Base-by-base conservation (phyloP, 1,140 invertebrate species). In the Luehdorfia chinensis region DNA sequence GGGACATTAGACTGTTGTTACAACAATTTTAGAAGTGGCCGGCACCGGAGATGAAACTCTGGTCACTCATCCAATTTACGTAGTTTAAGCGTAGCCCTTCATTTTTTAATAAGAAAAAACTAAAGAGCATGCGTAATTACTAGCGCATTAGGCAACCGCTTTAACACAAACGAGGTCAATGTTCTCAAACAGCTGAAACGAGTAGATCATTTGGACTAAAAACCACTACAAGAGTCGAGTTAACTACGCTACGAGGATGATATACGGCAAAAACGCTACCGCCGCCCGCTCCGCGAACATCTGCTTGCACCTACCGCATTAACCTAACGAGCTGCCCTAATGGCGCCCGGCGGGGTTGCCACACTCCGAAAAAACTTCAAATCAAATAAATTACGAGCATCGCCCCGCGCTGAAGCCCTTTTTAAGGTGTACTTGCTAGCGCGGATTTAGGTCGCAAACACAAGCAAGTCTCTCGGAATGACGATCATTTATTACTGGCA, bases 241-340 rank as follows among this genome's bases (percentile, higher is more conserved):
- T 60, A 72, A 69, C 56, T 61, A 53, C 52, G 52, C 41, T 66
- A 65, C 59, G 59, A 56, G 56, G 50, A 71, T 74, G 74, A 79
- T 72, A 59, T 72, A 74, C 68, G 46, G 59, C 61, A 69, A 73
- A 75, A 77, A 76, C 66, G 59, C 55, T 50, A 39, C 32, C 46
- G 47, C 50, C 47, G 47, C 59, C 32, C 48, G 47, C 47, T 49
- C 50, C 60, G 31, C 55, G 52, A 74, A 75, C 78, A 80, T 67
- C 75, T 79, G 75, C 62, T 71, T 61, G 59, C 58, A 70, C 71
- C 71, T 71, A 59, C 60, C 63, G 60, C 75, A 77, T 79, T 83
- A 76, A 67, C 64, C 68, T 79, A 84, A 84, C 76, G 79, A 84
- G 75, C 70, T 63, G 59, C 55, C 66, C 66, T 80, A 78, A 84